Base-by-base conservation (phyloP, 2,113 vertebrate species). In the Corythaeola cristata region DNA sequence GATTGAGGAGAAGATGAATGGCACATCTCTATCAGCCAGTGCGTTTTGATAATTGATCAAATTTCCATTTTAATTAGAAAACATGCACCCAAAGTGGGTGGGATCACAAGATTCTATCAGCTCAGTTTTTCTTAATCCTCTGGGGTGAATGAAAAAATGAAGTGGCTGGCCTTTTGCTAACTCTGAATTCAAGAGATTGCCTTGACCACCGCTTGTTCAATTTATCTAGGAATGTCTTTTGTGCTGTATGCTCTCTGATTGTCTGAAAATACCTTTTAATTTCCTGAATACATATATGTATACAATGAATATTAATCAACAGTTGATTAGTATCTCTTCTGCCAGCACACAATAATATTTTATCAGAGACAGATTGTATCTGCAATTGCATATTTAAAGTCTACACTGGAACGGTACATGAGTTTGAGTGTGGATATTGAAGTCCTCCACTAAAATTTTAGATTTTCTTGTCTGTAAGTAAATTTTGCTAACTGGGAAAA, bases 61-160 rank as follows among this genome's bases (percentile, higher is more conserved):
- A 97, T 97, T 97, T 97, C 89, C 92, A 96, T 96, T 96, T 96
- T 97, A 97, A 97, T 96, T 97, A 96, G 89, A 97, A 97, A 96
- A 88, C 50, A 63, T 82, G 67, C 44, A 90, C 37, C 52, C 74
- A 88, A 64, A 95, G 78, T 97, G 94, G 85, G 89, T 74, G 85
- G 80, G 68, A 96, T 94, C 55, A 88, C 71, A 89, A 91, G 91
- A 95, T 96, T 85, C 52, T 90, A 87, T 93, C 93, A 85, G 73
- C 73, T 94, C 93, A 28, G 79, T 72, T 96, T 93, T 96, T 93
- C 66, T 88, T 95, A 91, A 95, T 96, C 53, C 49, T 81, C 59
- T 44, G 77, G 55, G 9, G 19, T 74, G 85, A 96, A 91, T 79
- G 63, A 85, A 91, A 93, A 94, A 95, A 89, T 88, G 58, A 93